Conservation (phyloP, 2,888 invertebrate species). For the Lycocerus yunnanus region DNA sequence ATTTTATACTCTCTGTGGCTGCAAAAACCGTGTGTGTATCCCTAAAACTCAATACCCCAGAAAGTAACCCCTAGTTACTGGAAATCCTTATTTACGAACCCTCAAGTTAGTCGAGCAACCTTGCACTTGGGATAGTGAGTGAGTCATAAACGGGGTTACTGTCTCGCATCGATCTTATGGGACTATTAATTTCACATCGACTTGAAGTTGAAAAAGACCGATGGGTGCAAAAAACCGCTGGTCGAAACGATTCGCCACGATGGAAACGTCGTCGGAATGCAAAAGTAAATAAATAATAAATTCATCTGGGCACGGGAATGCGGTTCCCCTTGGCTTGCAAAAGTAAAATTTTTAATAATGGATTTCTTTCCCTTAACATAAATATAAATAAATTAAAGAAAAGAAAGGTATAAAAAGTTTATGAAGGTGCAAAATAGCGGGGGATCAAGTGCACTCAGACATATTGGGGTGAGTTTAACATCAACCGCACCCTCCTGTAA, state of each 20-base stretch:
- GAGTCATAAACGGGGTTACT: constrained; percentile 51
- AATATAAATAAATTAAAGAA: background rate
- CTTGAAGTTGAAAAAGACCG: too few relatives aligned
- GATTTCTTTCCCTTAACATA: background rate
- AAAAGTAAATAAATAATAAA: too few relatives aligned
- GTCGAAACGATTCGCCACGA: too few relatives aligned
- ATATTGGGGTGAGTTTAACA: constrained; percentile 38
- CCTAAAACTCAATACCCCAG: constrained; percentile 16
- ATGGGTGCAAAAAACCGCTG: too few relatives aligned
- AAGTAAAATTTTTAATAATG: constrained; percentile 43
- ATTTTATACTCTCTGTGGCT: too few relatives aligned
- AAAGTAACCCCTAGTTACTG: constrained; percentile 3
- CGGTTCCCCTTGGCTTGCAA: constrained; percentile 59
- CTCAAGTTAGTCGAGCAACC: constrained; percentile 33
- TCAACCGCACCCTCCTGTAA: constrained; percentile 51
- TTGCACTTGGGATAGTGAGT: constrained; percentile 41
- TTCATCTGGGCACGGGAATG: background rate
- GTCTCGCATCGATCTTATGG: constrained; percentile 48
- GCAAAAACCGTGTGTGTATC: too few relatives aligned
- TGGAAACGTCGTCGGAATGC: too few relatives aligned
- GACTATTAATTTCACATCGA: background rate
- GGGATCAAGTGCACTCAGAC: constrained; percentile 37
- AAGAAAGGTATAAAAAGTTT: constrained; percentile 11
- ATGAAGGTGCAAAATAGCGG: constrained; percentile 36
- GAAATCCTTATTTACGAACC: constrained; percentile 25